Base-by-base conservation (phyloP, 2,797 vertebrate genomes). In the Sebastes minor region DNA sequence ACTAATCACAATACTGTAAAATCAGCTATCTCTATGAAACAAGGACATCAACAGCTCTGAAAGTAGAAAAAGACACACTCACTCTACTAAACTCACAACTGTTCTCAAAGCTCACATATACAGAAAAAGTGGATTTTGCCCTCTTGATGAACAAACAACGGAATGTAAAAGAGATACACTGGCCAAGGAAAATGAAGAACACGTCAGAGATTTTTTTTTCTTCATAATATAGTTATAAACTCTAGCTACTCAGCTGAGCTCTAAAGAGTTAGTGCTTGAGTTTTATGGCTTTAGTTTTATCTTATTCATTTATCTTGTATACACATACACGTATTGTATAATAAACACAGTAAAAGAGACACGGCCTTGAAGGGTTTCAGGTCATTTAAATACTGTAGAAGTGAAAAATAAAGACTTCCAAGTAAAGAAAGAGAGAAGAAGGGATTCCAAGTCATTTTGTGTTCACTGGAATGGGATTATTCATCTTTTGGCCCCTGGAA, bases 281-380 rank as follows among this genome's bases (percentile, higher is more conserved):
- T 95, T 94, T 95, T 96, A 96, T 96, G 96, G 96, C 96, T 96
- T 96, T 95, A 94, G 95, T 92, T 95, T 94, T 90, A 91, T 92
- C 89, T 92, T 95, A 95, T 93, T 95, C 86, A 85, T 91, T 93
- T 94, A 93, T 94, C 91, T 91, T 87, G 85, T 89, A 90, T 90
- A 94, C 92, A 95, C 82, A 13, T 88, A 94, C 85, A 93, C 84
- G n/a, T 92, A 92, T 89, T 67, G 80, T 91, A 90, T 91, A 88
- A 91, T 92, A 92, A 92, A 94, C 81, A 93, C 88, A 90, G 91
- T 91, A 92, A 91, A 94, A 94, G 92, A 94, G 89, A 94, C 89
- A 93, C 90, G 85, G 91, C 80, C 71, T 57, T 86, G 86, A 88
- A 88, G 84, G 86, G 82, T 90, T 89, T 91, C 82, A 90, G 88